Conservation (phyloP, 2,113 vertebrate genomes). For the Mobula birostris region DNA sequence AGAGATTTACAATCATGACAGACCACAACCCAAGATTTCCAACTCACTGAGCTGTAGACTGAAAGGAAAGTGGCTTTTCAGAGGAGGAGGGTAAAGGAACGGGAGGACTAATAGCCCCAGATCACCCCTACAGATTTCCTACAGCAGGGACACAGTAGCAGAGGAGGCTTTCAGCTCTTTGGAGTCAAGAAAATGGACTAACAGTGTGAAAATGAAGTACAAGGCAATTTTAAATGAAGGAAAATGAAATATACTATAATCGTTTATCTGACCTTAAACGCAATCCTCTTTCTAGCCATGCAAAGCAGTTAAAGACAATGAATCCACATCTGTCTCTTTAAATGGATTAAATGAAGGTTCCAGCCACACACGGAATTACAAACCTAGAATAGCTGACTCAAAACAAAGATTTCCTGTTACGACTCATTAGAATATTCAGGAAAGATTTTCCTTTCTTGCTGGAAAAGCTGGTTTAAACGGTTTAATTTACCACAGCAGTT, state of each 20-base stretch:
- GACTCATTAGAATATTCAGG: neutral
- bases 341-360: neutral
- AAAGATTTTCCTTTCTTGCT: neutral
- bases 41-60: neutral
- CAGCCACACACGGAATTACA: neutral
- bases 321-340: neutral
- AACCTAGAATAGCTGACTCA: neutral
- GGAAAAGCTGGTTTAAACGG: neutral
- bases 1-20: neutral
- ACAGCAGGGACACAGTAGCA: neutral
- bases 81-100: neutral
- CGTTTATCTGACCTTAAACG: neutral
- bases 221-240: neutral
- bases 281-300: neutral
- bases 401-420: neutral
- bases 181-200: neutral
- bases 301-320: neutral
- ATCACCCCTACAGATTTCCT: neutral
- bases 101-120: neutral
- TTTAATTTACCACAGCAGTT: neutral
- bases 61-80: neutral
- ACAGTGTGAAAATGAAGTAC: neutral
- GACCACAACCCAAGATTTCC: neutral
- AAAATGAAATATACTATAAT: neutral
- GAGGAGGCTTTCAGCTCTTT: neutral